Percentiles rank a stretch among this genome's conserved stretches.
These are phyloP conservation scores for Hetaerina americana DNA, from an alignment of 1,140 invertebrate genomes.

Conservation along the genomic window DNA sequence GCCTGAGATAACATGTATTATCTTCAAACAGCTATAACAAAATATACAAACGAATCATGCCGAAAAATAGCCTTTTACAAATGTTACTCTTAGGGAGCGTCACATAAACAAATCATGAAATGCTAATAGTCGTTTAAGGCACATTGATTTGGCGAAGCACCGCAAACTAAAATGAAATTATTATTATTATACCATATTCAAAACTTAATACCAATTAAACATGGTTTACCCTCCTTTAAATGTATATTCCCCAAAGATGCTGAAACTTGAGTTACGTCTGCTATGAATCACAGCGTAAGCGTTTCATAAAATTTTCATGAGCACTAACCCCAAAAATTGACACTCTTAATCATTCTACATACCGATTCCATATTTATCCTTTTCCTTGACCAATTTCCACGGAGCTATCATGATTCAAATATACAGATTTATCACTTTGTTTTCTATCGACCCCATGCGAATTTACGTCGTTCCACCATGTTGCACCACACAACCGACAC, in stretches of 20 bases:
- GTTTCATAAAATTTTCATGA: not conserved
- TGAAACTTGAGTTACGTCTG: not conserved
- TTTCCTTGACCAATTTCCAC: constrained; percentile 24
- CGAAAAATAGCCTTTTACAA: too few species aligned
- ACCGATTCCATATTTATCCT: constrained; percentile 26
- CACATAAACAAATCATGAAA: not conserved
- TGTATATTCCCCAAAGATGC: not conserved
- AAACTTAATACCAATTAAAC: too few species aligned
- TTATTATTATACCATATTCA: too few species aligned
- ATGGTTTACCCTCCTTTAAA: too few species aligned
- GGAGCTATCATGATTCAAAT: constrained; percentile 10
- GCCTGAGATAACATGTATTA: too few species aligned
- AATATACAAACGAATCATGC: too few species aligned
- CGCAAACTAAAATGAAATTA: too few species aligned
- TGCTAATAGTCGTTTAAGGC: too few species aligned
- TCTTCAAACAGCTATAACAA: too few species aligned
- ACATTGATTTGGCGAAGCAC: too few species aligned
- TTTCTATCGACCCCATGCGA: not conserved
- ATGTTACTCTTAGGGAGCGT: too few species aligned
- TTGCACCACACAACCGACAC: not conserved
- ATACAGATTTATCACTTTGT: not conserved
- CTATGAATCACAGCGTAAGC: not conserved
- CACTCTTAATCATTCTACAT: constrained; percentile 8
- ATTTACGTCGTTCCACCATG: not conserved
- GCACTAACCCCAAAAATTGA: not conserved